Evolutionary conservation across 2,888 invertebrate genomes (phyloP).

Genomic region (Pollenia labialis): DNA sequence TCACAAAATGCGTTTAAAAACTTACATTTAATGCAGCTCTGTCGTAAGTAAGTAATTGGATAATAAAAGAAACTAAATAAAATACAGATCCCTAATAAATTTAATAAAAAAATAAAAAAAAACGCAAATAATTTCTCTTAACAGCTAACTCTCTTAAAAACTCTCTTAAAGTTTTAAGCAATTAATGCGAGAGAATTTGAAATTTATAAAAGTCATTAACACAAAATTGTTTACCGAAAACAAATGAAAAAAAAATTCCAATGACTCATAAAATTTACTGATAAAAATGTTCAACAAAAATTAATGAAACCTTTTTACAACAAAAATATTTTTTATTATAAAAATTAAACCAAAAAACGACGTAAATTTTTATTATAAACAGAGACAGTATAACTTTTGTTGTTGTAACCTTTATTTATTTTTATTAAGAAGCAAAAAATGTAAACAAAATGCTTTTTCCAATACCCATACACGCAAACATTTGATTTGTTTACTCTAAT

Average conservation of each 20-base stretch:
- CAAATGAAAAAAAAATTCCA: constrained; percentile 32
- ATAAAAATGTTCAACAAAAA: constrained; percentile 59
- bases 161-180: constrained; percentile 26
- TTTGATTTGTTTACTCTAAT: not conserved
- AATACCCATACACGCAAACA: not conserved
- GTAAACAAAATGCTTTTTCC: constrained; percentile 49
- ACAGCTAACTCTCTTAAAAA: not conserved
- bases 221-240: constrained; percentile 42
- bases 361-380: constrained; percentile 43
- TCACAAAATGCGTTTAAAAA: constrained; percentile 15
- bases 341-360: constrained; percentile 26
- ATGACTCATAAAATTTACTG: constrained; percentile 71
- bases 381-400: constrained; percentile 26
- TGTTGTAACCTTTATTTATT: not conserved
- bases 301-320: constrained; percentile 36
- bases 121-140: constrained; percentile 43
- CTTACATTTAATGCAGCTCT: constrained; percentile 7
- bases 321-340: constrained; percentile 32
- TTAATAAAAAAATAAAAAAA: not conserved
- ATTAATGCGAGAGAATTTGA: constrained; percentile 22
- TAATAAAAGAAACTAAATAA: not conserved
- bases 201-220: constrained; percentile 56
- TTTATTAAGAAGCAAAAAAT: constrained; percentile 22
- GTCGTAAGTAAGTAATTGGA: not conserved
- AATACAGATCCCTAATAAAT: constrained; percentile 16